Base-by-base conservation (phyloP, 2,113 vertebrate genomes). In the Scophthalmus maximus region DNA sequence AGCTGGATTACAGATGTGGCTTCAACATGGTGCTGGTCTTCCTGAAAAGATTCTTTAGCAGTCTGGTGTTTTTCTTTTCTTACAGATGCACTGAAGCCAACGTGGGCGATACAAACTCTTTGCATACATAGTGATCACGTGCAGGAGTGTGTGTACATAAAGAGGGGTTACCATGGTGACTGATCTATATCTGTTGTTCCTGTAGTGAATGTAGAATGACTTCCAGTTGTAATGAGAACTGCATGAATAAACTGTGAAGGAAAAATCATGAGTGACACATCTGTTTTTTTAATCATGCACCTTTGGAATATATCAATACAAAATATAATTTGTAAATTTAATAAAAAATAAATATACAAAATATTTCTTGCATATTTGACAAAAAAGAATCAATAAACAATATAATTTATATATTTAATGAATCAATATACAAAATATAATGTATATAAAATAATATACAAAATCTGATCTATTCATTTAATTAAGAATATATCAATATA, bases 191-290 rank as follows among this genome's bases (percentile, higher is more conserved):
- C 40, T 42, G 29, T 65, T 75, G 58, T 74, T 67, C 29, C 46
- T 68, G 62, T 78, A 6, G 57, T 78, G 69, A 68, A 63, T 81
- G 64, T 77, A 56, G 60, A 81, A 7, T 2, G 1, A 1, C 26
- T 70, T 53, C 42, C 22, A 46, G 38, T 64, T 56, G 69, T 78
- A 27, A 76, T 73, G 40, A 79, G 17, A 83, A 68, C 38, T 81
- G 86, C 81, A 88, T 86, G 81, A 88, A 78, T 86, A 88, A 88
- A 88, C 1, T 56, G 26, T 49, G 44, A 73, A 23, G 49, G 69
- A 18, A 75, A 73, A 61, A 49, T 34, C 32, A 5, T 34, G 10
- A n/a, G 3, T 15, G 36, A 40, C 4, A 15, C 36, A 15, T 57
- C n/a, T 3, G 11, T 56, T 40, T 18, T 63, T 52, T 32, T 32